Conservation (phyloP, 2,888 invertebrate genomes). For the Argyra leucocephala region DNA sequence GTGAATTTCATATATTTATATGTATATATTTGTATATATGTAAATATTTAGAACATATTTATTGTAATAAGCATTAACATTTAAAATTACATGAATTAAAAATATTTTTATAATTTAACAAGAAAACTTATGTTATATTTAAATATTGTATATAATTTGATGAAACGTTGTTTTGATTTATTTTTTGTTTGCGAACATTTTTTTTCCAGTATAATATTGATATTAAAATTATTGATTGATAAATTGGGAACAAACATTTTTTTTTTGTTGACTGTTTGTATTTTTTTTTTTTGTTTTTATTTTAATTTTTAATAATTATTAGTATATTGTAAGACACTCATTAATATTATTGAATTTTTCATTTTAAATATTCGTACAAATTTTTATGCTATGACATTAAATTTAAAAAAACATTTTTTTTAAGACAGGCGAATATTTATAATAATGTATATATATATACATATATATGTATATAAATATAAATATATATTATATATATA, state of each 20-base stretch:
- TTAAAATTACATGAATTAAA: too few relatives aligned
- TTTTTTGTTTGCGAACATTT: background rate
- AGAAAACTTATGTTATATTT: too few relatives aligned
- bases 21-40: background rate
- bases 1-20: background rate
- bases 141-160: too few relatives aligned
- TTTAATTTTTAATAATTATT: background rate
- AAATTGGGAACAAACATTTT: background rate
- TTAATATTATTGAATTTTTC: background rate
- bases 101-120: too few relatives aligned
- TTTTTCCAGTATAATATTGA: too few relatives aligned
- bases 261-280: background rate
- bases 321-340: background rate
- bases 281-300: background rate
- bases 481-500: too few relatives aligned
- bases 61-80: background rate
- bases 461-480: background rate
- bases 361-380: background rate
- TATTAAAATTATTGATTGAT: background rate
- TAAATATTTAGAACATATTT: background rate
- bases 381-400: background rate
- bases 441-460: background rate
- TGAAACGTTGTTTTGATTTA: background rate
- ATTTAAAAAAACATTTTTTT: background rate
- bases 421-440: background rate